Base-by-base conservation (phyloP, 2,888 invertebrate species). In the Leptinotarsa rubiginosa region DNA sequence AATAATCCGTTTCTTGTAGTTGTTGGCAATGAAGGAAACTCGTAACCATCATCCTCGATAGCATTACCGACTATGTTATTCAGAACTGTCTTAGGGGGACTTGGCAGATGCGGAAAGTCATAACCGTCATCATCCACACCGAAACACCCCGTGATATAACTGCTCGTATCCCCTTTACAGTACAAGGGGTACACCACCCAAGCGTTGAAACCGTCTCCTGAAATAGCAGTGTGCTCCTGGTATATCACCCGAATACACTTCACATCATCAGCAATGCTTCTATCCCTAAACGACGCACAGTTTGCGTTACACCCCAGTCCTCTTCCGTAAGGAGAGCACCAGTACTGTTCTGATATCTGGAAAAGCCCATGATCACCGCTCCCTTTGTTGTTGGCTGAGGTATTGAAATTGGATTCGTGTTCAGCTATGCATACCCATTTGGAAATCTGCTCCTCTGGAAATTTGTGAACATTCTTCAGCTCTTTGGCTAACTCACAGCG, bases 401-500 rank as follows among this genome's bases (percentile, higher is more conserved):
- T 93, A 82, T 94, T 90, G 84, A 90, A 91, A 15, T 90, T 89
- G 0, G 93, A 93, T 86, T 94, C 94, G 87, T 93, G 92, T 82
- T 90, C 91, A 15, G 92, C 93, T 83, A 94, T 93, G 88, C 94
- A 94, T 69, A 94, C 84, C 88, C 88, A 85, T 5, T 83, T 84
- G 62, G 84, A 77, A 50, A 80, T 84, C 80, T 90, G 86, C 80
- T 74, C 84, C 78, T 86, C 87, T 10, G 89, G 87, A 74, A 93
- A 87, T 47, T 91, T 90, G 81, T 93, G 90, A 69, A 87, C 87
- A 76, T 87, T 86, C 74, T 87, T 86, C 68, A 94, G 88, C 81
- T 93, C 93, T 74, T 89, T 89, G 41, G 94, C 94, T 76, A 95
- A 88, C 83, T 94, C 93, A 86, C 95, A 95, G 73, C 92, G 90